Evolutionary conservation across 2,888 invertebrate species (phyloP), one percentile per base, ranked within the genome.

Genomic region (Xestia sexstrigata): DNA sequence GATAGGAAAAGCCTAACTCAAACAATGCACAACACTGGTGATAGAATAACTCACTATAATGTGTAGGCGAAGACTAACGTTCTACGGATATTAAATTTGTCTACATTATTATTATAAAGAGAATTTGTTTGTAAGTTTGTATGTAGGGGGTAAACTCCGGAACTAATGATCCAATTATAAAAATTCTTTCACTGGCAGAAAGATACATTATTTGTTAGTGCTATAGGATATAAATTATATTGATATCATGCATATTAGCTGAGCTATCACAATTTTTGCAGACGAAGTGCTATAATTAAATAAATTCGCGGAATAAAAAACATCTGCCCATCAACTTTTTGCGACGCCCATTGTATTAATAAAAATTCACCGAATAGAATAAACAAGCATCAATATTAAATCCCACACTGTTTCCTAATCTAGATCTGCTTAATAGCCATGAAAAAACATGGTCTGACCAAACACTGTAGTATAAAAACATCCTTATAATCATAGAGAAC

Each of bases 401-500:
- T 73, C 84, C 74, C 75, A 83, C 87, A 78, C 65, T 83, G 70
- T 83, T 73, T 73, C 45, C 70, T 86, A 83, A 84, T 84, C 87
- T 79, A 79, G 67, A 84, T 84, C 75, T 73, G 39, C 63, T 70
- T 79, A 78, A 84, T 81, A 68, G 65, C 74, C 47, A 70, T 73
- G 66, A 83, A 83, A 81, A 66, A 85, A 79, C 66, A 77, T 70
- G 62, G 39, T 79, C 58, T 75, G 77, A 77, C 78, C 79, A 84
- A 84, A 84, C 80, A 81, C 72, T 76, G 71, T 62, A 26, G 26
- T 63, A 78, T 87, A 82, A 85, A 80, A 84, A 81, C 76, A 85
- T 86, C 74, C 78, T 80, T 82, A 77, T 84, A 88, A 85, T 88
- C 79, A 89, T 72, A 85, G 87, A 70, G 77, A 80, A 77, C 83